Percentiles rank a stretch among this genome's conserved stretches.
phyloP scores from a whole-genome alignment of 1,140 invertebrate genomes.

The Drosophila azteca region DNA sequence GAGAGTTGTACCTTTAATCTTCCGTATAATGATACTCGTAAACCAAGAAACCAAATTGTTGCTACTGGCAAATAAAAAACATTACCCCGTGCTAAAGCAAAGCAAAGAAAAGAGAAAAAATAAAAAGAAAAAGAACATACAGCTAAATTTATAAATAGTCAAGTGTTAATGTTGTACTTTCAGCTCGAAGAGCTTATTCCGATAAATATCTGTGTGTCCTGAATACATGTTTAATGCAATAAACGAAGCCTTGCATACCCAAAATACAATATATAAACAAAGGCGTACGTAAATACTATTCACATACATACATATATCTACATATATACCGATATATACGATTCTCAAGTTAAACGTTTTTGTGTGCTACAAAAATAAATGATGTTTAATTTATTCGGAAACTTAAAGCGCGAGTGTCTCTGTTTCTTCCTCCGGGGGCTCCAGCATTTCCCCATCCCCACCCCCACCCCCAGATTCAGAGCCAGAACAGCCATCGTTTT shows the following conservation, averaged over 20 bases:
- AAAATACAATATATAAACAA: conserved; percentile 7
- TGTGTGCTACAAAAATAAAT: conserved; percentile 68
- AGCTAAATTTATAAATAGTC: conserved; percentile 27
- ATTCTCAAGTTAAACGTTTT: conserved; percentile 62
- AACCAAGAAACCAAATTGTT: conserved; percentile 63
- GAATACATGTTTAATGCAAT: conserved; percentile 48
- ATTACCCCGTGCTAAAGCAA: conserved; percentile 35
- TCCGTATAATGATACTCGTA: conserved; percentile 29
- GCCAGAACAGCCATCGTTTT: conserved; percentile 29
- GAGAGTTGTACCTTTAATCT: conserved; percentile 75
- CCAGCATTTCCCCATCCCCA: conserved; percentile 1
- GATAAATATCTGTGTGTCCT: conserved; percentile 51
- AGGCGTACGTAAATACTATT: neutral
- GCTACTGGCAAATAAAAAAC: conserved; percentile 56
- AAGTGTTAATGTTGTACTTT: conserved; percentile 60
- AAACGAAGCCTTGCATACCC: conserved; percentile 31
- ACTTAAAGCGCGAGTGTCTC: conserved; percentile 14
- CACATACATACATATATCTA: conserved; percentile 20
- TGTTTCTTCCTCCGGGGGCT: too few species aligned
- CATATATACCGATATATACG: conserved; percentile 38
- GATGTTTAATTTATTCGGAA: conserved; percentile 59
- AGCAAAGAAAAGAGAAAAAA: neutral
- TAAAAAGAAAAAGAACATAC: too few species aligned
- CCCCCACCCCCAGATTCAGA: too few species aligned
- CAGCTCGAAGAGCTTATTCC: conserved; percentile 36